A percentile compares a stretch with the other conserved stretches of the same genome.
Conservation (phyloP, 2,888 invertebrate genomes). For the Electrophaes corylata region DNA sequence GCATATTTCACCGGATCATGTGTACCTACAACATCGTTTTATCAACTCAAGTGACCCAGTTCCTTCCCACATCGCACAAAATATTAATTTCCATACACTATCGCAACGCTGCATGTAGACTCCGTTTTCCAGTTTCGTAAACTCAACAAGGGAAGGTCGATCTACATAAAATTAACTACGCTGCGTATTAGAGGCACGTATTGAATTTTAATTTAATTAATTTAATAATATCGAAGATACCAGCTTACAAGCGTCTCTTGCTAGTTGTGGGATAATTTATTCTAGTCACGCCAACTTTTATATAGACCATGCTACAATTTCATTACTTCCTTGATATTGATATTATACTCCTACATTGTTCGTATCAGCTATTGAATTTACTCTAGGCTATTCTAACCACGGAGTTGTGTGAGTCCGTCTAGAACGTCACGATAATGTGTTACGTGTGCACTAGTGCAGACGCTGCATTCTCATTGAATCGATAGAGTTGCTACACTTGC, state of each 20-base stretch:
- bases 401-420: slow-evolving; percentile 45
- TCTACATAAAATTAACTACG: slow-evolving; percentile 44
- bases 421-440: slow-evolving; percentile 38
- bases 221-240: slow-evolving; percentile 62
- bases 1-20: slow-evolving; percentile 16
- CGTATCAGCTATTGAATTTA: neutral
- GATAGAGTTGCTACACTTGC: slow-evolving; percentile 37
- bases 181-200: slow-evolving; percentile 47
- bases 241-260: slow-evolving; percentile 53
- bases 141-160: slow-evolving; percentile 36
- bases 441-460: slow-evolving; percentile 20
- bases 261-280: slow-evolving; percentile 58
- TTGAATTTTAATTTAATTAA: slow-evolving; percentile 63
- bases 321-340: slow-evolving; percentile 15
- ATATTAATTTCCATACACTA: slow-evolving; percentile 27
- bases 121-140: slow-evolving; percentile 17
- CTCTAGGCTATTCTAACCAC: slow-evolving; percentile 3
- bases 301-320: slow-evolving; percentile 30
- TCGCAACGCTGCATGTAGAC: slow-evolving; percentile 13
- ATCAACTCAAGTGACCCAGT: slow-evolving; percentile 23
- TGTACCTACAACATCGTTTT: slow-evolving; percentile 11
- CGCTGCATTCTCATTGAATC: slow-evolving; percentile 35
- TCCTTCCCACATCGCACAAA: slow-evolving; percentile 1
- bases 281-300: slow-evolving; percentile 58
- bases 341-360: slow-evolving; percentile 1